Base-by-base conservation (phyloP, 1,140 invertebrate genomes). In the Muscidifurax raptorellus region DNA sequence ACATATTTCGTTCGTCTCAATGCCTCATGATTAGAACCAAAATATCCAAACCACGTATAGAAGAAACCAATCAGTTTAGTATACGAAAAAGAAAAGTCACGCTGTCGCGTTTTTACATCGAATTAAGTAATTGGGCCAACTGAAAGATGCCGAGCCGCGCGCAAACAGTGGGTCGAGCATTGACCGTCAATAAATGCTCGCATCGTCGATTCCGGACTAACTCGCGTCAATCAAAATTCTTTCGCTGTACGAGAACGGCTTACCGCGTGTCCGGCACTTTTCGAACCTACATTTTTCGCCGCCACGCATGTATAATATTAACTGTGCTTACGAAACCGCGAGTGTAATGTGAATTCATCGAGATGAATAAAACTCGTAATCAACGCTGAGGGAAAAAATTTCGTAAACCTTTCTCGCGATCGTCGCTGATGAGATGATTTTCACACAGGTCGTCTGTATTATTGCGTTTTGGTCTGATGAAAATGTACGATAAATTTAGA, bases 131-230 rank as follows among this genome's bases (percentile, higher is more conserved):
- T 44, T 74, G n/a, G 74, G 40, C 22, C 44, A 76, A 76, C 40
- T 52, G 1, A 1, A 27, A 1, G 22, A 28, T 7, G 44, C 52
- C 44, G 13, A 28, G 22, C 18, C 52, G 7, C 40, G 12, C 1
- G 13, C 32, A 77, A 77, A 30, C 47, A 77, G 32, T 77, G 47
- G 15, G 18, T 59, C 75, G 75, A 27, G 52, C 72, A 10, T 75
- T 77, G 47, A 77, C 75, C 75, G 18, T 15, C 40, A 27, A 76
- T 30, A 30, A 69, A 69, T 59, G 52, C 52, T 59, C 52, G 52
- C 52, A 22, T 59, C 18, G 36, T 25, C n/a, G 36, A 3, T 72
- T 72, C 71, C 32, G n/a, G 22, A 47, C 7, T 15, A 15, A 36
- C 18, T 28, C 22, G 71, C 30, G 71, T 72, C 28, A 72, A 75